Conservation (phyloP, 2,797 vertebrate species). For the Buceros bicornis region DNA sequence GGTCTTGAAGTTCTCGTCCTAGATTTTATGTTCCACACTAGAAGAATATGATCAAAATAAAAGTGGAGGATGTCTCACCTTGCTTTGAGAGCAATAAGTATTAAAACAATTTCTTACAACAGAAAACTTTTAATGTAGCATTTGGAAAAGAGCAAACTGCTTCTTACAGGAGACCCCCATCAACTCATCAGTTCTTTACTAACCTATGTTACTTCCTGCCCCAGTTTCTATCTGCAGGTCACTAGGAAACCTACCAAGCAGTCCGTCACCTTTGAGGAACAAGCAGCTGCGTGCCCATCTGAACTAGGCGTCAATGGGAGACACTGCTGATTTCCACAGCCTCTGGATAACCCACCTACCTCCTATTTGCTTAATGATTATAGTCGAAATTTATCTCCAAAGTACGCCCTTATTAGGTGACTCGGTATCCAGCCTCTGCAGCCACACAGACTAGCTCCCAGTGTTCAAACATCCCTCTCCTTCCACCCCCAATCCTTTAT, state of each 20-base stretch:
- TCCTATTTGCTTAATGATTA: background rate
- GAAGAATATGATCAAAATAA: conserved; percentile 10
- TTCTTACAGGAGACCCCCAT: background rate
- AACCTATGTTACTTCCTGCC: background rate
- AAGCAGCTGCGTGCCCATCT: background rate
- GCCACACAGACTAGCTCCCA: background rate
- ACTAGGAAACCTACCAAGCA: background rate
- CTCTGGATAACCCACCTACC: background rate
- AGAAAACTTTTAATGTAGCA: background rate
- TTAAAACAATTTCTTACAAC: background rate
- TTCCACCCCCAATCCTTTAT: background rate
- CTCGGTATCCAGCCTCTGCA: background rate
- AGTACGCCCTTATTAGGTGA: background rate
- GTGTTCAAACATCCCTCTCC: background rate
- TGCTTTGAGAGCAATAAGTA: background rate
- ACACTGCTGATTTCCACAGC: background rate
- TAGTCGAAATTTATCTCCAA: background rate
- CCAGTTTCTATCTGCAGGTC: background rate
- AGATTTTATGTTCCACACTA: background rate
- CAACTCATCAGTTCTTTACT: background rate
- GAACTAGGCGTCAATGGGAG: background rate
- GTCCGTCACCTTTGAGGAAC: background rate
- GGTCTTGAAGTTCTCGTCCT: background rate
- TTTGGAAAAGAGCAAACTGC: background rate
- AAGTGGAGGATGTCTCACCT: background rate